Evolutionary conservation across 2,888 invertebrate species (phyloP).

Genomic region (Lasioglossum calceatum): DNA sequence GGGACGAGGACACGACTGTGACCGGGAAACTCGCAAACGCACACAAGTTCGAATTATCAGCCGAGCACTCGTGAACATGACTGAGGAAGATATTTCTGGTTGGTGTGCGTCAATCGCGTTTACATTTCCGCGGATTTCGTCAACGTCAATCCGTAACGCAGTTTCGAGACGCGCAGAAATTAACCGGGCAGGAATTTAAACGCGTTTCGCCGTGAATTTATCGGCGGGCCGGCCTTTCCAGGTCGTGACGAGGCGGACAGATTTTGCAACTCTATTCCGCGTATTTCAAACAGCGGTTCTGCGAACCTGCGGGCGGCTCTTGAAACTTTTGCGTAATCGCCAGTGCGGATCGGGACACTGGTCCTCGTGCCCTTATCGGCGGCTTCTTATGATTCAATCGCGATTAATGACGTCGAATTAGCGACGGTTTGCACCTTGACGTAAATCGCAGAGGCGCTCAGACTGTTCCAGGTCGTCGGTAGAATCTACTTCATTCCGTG

Average conservation of each 20-base stretch:
- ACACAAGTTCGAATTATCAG: background rate
- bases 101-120: background rate
- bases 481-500: background rate
- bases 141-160: background rate
- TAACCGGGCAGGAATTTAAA: background rate
- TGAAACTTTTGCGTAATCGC: background rate
- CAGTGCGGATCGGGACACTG: background rate
- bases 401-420: slow-evolving; percentile 33
- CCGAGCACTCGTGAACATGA: slow-evolving; percentile 5
- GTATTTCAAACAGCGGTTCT: slow-evolving; percentile 21
- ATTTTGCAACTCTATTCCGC: slow-evolving; percentile 13
- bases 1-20: background rate
- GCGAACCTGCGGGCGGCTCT: slow-evolving; percentile 19
- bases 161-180: background rate
- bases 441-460: background rate
- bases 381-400: background rate
- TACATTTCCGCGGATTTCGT: slow-evolving; percentile 10
- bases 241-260: background rate
- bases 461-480: background rate
- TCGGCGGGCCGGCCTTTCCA: background rate
- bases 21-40: background rate
- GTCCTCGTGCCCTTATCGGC: background rate
- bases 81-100: background rate
- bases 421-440: no score
- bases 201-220: background rate